Base-by-base conservation (phyloP, 2,888 invertebrate genomes). In the Thecophora atra region DNA sequence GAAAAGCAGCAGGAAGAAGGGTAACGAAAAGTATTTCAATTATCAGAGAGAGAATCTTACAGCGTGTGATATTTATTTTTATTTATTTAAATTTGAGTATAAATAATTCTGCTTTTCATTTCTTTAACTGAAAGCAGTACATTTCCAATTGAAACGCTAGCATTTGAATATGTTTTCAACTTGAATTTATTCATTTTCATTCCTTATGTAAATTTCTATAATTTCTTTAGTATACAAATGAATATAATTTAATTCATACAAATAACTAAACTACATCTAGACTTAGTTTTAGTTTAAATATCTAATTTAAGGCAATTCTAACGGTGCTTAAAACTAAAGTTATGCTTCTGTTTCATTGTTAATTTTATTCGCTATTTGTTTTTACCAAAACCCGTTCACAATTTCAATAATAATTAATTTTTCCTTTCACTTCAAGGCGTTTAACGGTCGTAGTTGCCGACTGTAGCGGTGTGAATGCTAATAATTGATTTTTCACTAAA, bases 291-390 rank as follows among this genome's bases (percentile, higher is more conserved):
- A 64, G 47, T 24, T 58, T 52, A n/a, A 24, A 24, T 52, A 67
- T 21, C 54, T 67, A 67, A 52, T 28, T 67, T 28, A 67, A 54
- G 30, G 66, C 66, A 54, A 52, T 52, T 67, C 15, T 24, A 67
- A 37, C 19, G 13, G 67, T 67, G 42, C 24, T 56, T 54, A 17
- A 67, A 67, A 37, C 56, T 67, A 30, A 67, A 67, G 37, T 54
- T 54, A 67, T 67, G 67, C 67, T 54, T 54, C 15, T 54, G n/a
- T 17, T 37, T 37, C 6, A 37, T 52, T 54, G 17, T 19, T 56
- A 67, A 21, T 54, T 54, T 37, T 54, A 13, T 37, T 21, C n/a
- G 28, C 17, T 37, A 66, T 47, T 47, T 47, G 47, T 11, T 11
- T n/a, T 47, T 47, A 28, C n/a, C 42, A 37, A 42, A 42, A 67